Percentiles rank a stretch among this genome's conserved stretches.
phyloP scores from a whole-genome alignment of 2,888 invertebrate species.

The Hyppa rectilinea region DNA sequence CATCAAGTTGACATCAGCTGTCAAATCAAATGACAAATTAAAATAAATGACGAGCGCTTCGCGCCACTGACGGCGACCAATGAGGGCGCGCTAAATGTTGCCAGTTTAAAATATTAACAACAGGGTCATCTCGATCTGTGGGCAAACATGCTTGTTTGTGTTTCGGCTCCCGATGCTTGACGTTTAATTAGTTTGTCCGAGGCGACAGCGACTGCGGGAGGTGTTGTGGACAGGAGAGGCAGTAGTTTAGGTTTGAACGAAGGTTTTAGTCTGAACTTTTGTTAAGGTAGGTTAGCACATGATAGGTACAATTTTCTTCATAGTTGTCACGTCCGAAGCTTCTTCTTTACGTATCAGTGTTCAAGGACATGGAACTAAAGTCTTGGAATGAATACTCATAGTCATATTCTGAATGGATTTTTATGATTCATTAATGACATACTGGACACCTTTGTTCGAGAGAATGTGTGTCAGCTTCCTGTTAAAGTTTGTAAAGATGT shows the following conservation, averaged over 20 bases:
- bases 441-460: constrained; percentile 14
- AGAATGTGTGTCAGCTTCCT: constrained; percentile 47
- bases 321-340: not conserved
- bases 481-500: constrained; percentile 8
- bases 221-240: constrained; percentile 1
- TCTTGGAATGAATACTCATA: not conserved
- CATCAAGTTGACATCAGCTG: constrained; percentile 70
- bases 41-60: constrained; percentile 89
- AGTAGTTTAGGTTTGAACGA: constrained; percentile 43
- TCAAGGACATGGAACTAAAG: not conserved
- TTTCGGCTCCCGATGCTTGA: constrained; percentile 78
- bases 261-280: not conserved
- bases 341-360: not conserved
- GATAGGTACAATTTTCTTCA: not conserved
- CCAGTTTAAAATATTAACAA: constrained; percentile 89
- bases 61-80: constrained; percentile 71
- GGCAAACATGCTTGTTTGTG: constrained; percentile 85
- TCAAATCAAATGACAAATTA: constrained; percentile 85
- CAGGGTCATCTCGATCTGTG: constrained; percentile 84
- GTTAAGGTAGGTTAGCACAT: not conserved
- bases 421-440: constrained; percentile 26
- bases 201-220: constrained; percentile 71
- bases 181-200: constrained; percentile 83
- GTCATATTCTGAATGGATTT: not conserved
- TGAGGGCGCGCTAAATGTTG: constrained; percentile 79